A percentile compares a stretch with the other conserved stretches of the same genome.
Conservation (phyloP, 2,113 vertebrate genomes). For the Python bivittatus region DNA sequence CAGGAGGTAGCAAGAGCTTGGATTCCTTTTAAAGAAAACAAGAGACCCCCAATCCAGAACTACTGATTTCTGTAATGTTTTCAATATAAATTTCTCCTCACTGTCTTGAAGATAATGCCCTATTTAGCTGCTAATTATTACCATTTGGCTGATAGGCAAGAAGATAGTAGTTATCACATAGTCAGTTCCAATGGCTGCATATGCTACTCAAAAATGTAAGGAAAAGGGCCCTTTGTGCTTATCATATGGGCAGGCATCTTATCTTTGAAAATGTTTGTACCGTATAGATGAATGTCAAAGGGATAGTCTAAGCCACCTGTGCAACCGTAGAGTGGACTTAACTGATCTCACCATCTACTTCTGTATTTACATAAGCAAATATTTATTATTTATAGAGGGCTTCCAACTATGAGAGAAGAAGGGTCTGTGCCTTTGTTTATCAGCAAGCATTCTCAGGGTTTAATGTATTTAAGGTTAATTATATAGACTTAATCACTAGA, state of each 20-base stretch:
- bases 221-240: too few relatives aligned
- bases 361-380: too few relatives aligned
- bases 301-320: too few relatives aligned
- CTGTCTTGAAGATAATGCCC: background rate
- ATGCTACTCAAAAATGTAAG: too few relatives aligned
- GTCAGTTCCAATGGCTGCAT: too few relatives aligned
- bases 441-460: background rate
- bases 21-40: background rate
- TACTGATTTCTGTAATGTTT: background rate
- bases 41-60: background rate
- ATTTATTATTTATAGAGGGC: background rate
- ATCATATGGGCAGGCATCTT: too few relatives aligned
- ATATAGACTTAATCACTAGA: background rate
- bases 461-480: background rate
- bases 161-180: background rate
- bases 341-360: too few relatives aligned
- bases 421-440: background rate
- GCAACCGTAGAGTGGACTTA: too few relatives aligned
- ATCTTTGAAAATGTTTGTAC: too few relatives aligned
- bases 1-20: background rate
- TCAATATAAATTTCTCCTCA: background rate
- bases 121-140: background rate
- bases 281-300: too few relatives aligned
- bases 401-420: background rate
- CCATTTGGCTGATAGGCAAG: background rate